These are phyloP conservation scores for Crotalus tigris DNA, from an alignment of 2,113 vertebrate species.

Conservation along the genomic window DNA sequence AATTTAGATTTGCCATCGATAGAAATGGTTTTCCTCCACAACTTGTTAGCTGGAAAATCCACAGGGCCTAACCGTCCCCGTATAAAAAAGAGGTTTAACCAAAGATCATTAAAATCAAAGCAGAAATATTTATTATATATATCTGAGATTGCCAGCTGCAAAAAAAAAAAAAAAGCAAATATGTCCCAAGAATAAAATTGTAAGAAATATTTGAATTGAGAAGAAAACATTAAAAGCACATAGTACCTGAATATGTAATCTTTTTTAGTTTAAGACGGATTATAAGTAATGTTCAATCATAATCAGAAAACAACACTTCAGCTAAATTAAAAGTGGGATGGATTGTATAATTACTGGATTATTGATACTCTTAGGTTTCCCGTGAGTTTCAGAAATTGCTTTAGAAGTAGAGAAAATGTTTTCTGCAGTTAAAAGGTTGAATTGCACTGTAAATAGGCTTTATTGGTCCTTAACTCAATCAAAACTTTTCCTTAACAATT, in stretches of 20 bases:
- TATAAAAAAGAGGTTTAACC: neutral
- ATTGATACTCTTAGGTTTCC: neutral
- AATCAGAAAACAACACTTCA: neutral
- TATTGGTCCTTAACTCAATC: neutral
- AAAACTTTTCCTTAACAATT: neutral
- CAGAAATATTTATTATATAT: neutral
- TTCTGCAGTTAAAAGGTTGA: neutral
- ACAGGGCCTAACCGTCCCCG: neutral
- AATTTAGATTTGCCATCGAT: neutral
- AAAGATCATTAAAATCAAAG: neutral
- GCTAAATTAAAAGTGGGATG: neutral
- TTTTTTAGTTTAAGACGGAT: neutral
- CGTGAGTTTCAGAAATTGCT: neutral
- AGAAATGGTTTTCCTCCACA: conserved; percentile 1
- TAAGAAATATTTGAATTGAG: neutral
- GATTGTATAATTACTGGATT: neutral
- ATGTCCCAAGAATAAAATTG: neutral
- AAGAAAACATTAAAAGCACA: neutral
- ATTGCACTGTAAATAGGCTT: neutral
- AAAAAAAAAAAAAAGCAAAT: neutral
- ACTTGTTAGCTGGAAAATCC: neutral
- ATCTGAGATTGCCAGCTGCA: neutral
- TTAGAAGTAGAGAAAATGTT: neutral
- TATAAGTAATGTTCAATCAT: neutral
- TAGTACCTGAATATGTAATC: neutral